Base-by-base conservation (phyloP, 2,797 vertebrate genomes). In the Leptoclinus maculatus region DNA sequence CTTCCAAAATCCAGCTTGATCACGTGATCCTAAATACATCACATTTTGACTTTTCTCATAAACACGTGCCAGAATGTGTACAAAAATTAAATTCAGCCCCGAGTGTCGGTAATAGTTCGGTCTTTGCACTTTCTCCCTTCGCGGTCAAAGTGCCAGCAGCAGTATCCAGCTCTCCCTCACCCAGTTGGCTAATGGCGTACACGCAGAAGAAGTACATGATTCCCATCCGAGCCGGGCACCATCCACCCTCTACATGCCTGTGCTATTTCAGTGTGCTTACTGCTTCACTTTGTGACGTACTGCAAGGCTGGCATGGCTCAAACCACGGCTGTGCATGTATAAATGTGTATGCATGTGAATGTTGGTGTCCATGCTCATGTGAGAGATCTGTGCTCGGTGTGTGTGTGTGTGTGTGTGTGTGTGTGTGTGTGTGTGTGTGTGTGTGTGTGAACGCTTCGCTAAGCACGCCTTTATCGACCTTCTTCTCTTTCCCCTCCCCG, bases 261-360 rank as follows among this genome's bases (percentile, higher is more conserved):
- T 79, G 86, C 78, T 88, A 43, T 85, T 75, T 81, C 71, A 65
- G 72, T 87, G 83, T 80, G 69, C 65, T 83, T 76, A 77, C 70
- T 73, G 75, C 83, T 66, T 25, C 74, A 70, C 51, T 63, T 38
- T 69, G 82, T 88, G 27, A 79, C 65, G 60, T 78, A 71, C 77
- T 57, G 72, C 74, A 66, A 41, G 59, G 71, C 39, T 63, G 66
- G 73, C 82, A 63, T 80, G 82, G 81, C 83, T 87, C 4, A 70
- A 76, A 71, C 32, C 66, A 39, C 66, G 73, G 71, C 83, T 83
- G 68, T 88, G 87, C 80, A 83, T 85, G 89, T 88, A 36, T 63
- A 53, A 66, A 77, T 27, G 66, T 79, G 83, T 66, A 76, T 85
- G 87, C 74, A 78, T 78, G 83, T 87, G 79, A 81, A 69, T 71